Base-by-base conservation (phyloP, 2,797 vertebrate genomes). In the Anguilla marmorata region DNA sequence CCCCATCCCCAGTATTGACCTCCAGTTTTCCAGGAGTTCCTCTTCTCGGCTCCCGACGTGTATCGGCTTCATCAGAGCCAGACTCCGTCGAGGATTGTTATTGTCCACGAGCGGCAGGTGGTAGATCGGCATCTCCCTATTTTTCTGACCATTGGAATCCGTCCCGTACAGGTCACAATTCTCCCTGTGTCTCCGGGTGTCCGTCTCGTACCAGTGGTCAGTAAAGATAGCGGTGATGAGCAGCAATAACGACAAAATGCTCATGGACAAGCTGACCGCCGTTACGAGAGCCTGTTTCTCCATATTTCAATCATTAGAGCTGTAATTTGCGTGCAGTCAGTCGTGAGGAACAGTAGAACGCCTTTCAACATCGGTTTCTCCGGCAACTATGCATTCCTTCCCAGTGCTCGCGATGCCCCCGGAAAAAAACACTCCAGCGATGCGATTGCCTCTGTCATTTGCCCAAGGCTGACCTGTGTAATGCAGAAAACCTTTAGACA, bases 151-250 rank as follows among this genome's bases (percentile, higher is more conserved):
- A 87, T 96, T 96, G 85, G 95, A 97, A 83, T 97, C 97, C 87
- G 96, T 94, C 33, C 95, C 96, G 82, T 93, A 89, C 54, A 92
- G 95, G 93, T 97, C 96, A 91, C 97, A 97, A 94, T 96, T 96
- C 88, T 94, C 94, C 94, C 96, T 96, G 95, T 98, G 97, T 30
- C 93, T 91, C 90, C 96, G 95, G 82, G 97, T 97, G 93, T 97
- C 96, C 37, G 96, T 97, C 94, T 97, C 95, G 94, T 97, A 97
- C 97, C 97, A 97, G 96, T 96, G 96, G 91, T 97, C 97, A 85
- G 95, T 96, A 93, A 95, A 96, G 93, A 97, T 96, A 90, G 96
- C 96, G 84, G 95, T 95, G 92, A 96, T 94, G 76, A 98, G 96
- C 92, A 98, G 94, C 92, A 96, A 92, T 91, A 97, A 91, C 6